Conservation (phyloP, 2,797 vertebrate species). For the Semotilus atromaculatus region DNA sequence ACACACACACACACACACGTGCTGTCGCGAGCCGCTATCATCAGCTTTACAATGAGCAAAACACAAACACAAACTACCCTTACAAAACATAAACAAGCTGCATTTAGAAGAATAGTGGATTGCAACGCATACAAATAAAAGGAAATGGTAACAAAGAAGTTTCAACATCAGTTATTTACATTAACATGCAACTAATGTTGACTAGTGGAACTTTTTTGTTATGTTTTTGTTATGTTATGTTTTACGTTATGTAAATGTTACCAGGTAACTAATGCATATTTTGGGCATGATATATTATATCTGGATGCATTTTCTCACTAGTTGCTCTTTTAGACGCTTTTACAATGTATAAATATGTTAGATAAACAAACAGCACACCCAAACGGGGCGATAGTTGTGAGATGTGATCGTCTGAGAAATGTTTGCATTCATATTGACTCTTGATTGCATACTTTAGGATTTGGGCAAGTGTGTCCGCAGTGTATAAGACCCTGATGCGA, state of each 20-base stretch:
- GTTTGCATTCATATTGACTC: background rate
- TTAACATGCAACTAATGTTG: too few species aligned
- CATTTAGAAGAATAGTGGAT: too few species aligned
- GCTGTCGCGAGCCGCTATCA: background rate
- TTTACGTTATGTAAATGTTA: background rate
- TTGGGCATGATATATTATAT: background rate
- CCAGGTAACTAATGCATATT: background rate
- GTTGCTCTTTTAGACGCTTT: background rate
- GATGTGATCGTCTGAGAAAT: background rate
- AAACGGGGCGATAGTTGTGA: background rate
- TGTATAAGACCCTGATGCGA: background rate
- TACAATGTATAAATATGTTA: background rate
- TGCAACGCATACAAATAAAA: background rate
- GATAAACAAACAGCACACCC: background rate
- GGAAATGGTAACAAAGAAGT: too few species aligned
- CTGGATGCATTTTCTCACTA: background rate
- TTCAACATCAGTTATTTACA: too few species aligned
- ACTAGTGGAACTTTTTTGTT: background rate
- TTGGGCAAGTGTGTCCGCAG: too few species aligned
- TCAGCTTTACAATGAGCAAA: background rate
- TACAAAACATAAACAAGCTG: background rate
- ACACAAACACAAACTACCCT: background rate
- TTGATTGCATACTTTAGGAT: background rate
- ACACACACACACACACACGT: background rate
- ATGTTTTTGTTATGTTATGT: too few species aligned